These are phyloP conservation scores for Oligia latruncula DNA, from an alignment of 2,888 invertebrate genomes.

Conservation along the genomic window DNA sequence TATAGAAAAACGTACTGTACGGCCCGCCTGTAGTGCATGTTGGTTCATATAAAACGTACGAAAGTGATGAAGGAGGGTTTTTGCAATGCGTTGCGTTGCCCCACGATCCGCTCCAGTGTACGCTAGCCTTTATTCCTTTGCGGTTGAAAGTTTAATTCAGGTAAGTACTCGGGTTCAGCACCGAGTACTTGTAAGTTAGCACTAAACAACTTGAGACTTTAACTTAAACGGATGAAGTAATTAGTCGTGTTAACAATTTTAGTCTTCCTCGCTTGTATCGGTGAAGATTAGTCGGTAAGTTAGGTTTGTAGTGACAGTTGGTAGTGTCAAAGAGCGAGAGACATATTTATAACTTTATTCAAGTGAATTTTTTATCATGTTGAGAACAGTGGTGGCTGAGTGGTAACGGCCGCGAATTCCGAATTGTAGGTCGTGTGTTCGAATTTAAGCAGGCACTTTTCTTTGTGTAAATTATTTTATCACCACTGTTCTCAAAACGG, in stretches of 20 bases:
- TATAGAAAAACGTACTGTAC: neutral
- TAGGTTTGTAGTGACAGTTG: too few species aligned
- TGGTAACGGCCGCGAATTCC: too few species aligned
- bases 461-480: too few species aligned
- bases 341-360: too few species aligned
- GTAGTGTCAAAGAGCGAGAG: too few species aligned
- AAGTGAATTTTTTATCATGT: too few species aligned
- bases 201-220: slow-evolving; percentile 10
- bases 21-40: neutral
- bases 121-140: neutral
- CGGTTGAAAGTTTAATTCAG: neutral
- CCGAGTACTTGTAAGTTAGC: slow-evolving; percentile 26
- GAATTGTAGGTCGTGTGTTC: too few species aligned
- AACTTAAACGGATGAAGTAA: slow-evolving; percentile 24
- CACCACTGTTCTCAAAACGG: neutral
- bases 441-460: too few species aligned
- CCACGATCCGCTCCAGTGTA: neutral
- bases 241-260: slow-evolving; percentile 5
- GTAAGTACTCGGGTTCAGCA: slow-evolving; percentile 1
- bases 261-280: neutral
- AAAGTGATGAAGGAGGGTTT: neutral
- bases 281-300: too few species aligned
- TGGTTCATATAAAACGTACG: neutral
- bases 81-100: neutral
- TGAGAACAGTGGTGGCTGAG: too few species aligned